phyloP scores from a whole-genome alignment of 2,113 vertebrate species.

The Pelecanus crispus region DNA sequence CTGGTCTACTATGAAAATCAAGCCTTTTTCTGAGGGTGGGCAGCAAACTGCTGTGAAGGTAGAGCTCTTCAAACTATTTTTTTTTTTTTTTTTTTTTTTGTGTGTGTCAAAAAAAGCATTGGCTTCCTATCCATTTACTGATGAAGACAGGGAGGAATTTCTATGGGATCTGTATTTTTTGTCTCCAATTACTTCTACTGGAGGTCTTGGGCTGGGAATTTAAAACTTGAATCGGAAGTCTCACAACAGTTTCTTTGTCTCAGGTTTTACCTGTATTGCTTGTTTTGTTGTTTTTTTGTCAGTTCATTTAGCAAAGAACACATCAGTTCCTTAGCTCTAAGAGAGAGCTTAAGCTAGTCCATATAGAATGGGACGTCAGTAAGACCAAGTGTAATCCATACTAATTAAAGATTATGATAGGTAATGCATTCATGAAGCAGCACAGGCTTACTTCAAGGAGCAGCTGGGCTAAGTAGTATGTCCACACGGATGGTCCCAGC shows the following conservation, averaged over 20 bases:
- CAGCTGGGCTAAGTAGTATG: background rate
- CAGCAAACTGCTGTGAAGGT: background rate
- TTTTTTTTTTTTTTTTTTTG: no score
- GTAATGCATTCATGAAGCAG: background rate
- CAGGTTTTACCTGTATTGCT: background rate
- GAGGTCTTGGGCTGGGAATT: background rate
- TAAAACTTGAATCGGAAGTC: background rate
- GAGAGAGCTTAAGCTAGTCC: background rate
- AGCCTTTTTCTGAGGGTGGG: background rate
- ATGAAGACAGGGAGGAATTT: background rate
- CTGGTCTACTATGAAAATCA: background rate
- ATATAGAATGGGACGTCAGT: background rate
- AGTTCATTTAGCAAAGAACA: background rate
- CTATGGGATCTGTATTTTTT: background rate
- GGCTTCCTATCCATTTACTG: background rate
- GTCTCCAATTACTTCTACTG: background rate
- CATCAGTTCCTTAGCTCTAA: background rate
- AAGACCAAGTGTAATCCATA: background rate
- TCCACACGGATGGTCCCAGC: background rate
- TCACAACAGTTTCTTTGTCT: background rate
- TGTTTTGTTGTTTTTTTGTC: background rate
- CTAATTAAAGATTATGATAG: background rate
- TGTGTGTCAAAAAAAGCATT: background rate
- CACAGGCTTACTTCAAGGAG: background rate
- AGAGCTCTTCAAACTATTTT: background rate